Percentiles rank a stretch among this genome's conserved stretches.
Conservation (phyloP, 2,888 invertebrate species). For the Mellilla xanthometata region DNA sequence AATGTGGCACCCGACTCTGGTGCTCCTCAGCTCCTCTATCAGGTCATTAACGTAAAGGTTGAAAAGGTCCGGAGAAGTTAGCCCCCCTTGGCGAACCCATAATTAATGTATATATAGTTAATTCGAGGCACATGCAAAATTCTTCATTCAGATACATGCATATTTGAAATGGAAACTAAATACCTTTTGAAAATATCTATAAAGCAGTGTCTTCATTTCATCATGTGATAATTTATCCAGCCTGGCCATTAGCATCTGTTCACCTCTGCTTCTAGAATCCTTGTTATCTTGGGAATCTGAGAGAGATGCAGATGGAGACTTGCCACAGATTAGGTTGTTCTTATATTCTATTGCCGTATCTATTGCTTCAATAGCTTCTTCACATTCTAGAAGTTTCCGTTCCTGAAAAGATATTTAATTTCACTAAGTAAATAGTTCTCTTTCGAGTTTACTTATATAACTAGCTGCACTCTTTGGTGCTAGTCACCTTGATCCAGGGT, state of each 20-base stretch:
- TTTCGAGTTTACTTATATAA: no score
- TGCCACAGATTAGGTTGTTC: slow-evolving; percentile 93
- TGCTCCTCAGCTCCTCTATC: no score
- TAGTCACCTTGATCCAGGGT: no score
- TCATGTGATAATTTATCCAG: slow-evolving; percentile 90
- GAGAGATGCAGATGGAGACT: slow-evolving; percentile 79
- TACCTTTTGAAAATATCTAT: slow-evolving; percentile 95
- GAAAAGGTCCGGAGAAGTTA: no score
- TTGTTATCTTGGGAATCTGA: slow-evolving; percentile 84
- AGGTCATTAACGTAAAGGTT: no score
- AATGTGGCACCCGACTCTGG: no score
- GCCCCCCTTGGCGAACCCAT: no score
- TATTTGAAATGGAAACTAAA: no score
- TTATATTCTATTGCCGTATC: slow-evolving; percentile 97
- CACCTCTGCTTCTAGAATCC: slow-evolving; percentile 84
- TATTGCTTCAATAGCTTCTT: slow-evolving; percentile 96
- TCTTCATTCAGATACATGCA: no score
- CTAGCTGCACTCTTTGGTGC: no score
- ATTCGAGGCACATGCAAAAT: no score
- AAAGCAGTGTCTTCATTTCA: slow-evolving; percentile 92
- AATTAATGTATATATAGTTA: no score
- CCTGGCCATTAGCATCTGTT: slow-evolving; percentile 90
- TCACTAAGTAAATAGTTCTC: not conserved
- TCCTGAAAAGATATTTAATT: slow-evolving; percentile 69
- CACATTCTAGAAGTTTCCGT: slow-evolving; percentile 91